Percentiles rank a stretch among this genome's conserved stretches.
Evolutionary conservation across 2,797 vertebrate genomes (phyloP).

Genomic region (Xiphophorus birchmanni): DNA sequence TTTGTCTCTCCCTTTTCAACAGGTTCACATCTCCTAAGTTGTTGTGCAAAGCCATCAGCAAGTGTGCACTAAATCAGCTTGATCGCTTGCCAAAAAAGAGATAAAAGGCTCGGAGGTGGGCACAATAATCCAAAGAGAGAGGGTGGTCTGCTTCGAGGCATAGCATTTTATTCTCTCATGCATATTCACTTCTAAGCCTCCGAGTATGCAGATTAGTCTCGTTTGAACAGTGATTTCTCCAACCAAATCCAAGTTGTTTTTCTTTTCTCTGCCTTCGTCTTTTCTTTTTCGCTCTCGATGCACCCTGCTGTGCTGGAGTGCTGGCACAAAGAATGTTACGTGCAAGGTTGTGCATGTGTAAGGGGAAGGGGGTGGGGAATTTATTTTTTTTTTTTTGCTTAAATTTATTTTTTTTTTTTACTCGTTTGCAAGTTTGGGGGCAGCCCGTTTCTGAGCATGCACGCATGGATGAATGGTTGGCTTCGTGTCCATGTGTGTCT

Average conservation of each 20-base stretch:
- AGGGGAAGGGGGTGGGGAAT: slow-evolving; percentile 21
- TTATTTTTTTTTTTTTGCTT: neutral
- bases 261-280: slow-evolving; percentile 25
- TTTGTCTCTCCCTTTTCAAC: slow-evolving; percentile 55
- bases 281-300: slow-evolving; percentile 48
- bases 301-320: slow-evolving; percentile 66
- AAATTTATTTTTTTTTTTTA: slow-evolving; percentile 24
- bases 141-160: slow-evolving; percentile 81
- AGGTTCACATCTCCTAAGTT: slow-evolving; percentile 71
- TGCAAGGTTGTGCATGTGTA: slow-evolving; percentile 34
- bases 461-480: slow-evolving; percentile 69
- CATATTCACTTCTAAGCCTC: slow-evolving; percentile 83
- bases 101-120: slow-evolving; percentile 80
- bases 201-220: slow-evolving; percentile 82
- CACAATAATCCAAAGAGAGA: slow-evolving; percentile 80
- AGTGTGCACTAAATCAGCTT: slow-evolving; percentile 71
- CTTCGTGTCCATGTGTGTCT: slow-evolving; percentile 33
- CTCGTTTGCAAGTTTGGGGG: slow-evolving; percentile 72
- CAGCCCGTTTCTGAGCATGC: slow-evolving; percentile 61
- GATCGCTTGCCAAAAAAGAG: slow-evolving; percentile 72
- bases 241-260: slow-evolving; percentile 69
- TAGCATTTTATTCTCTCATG: slow-evolving; percentile 82
- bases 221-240: slow-evolving; percentile 76
- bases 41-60: slow-evolving; percentile 67
- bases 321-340: slow-evolving; percentile 51